Base-by-base conservation (phyloP, 2,888 invertebrate genomes). In the Agrotis puta region DNA sequence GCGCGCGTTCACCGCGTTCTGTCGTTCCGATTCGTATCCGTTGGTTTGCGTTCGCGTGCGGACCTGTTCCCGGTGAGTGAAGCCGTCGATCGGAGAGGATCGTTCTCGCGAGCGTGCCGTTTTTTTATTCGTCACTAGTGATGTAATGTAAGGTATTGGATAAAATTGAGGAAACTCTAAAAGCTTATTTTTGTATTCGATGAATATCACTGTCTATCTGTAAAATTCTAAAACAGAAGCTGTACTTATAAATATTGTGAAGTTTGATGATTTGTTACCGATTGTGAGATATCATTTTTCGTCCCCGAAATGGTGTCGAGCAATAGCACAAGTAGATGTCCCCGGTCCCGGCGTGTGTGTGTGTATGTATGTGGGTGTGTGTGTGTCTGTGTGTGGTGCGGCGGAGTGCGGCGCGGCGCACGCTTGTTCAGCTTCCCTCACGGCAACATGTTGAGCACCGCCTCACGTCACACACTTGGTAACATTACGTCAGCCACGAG, bases 141-240 rank as follows among this genome's bases (percentile, higher is more conserved):
- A 91, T 92, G 90, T 94, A 92, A 92, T 90, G 87, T 93, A 94
- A 94, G 94, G 89, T 94, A 94, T 94, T 92, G 94, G 92, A 94
- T 94, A 93, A 94, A 92, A 92, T 92, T 93, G 94, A 94, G 90
- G 90, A 93, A 94, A 95, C 93, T 94, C 92, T 94, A 92, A 95
- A 94, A 94, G 95, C 95, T 95, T 96, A 96, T 96, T 96, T 96
- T 96, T 96, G 93, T 96, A 96, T 95, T 95, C 91, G 94, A 95
- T 88, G 92, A 94, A 91, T 91, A 93, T 93, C 93, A 94, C 91
- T 92, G 92, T 94, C 91, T 93, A 92, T 89, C 92, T 95, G 93
- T 95, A 92, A 89, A 93, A 94, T 93, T 94, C 91, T 92, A 91
- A 93, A 93, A 89, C 91, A 87, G 90, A 39, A 90, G 88, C 87